Evolutionary conservation across 2,797 vertebrate genomes (phyloP), one percentile per base, ranked within the genome.

Genomic region (Myiotriccus ornatus): DNA sequence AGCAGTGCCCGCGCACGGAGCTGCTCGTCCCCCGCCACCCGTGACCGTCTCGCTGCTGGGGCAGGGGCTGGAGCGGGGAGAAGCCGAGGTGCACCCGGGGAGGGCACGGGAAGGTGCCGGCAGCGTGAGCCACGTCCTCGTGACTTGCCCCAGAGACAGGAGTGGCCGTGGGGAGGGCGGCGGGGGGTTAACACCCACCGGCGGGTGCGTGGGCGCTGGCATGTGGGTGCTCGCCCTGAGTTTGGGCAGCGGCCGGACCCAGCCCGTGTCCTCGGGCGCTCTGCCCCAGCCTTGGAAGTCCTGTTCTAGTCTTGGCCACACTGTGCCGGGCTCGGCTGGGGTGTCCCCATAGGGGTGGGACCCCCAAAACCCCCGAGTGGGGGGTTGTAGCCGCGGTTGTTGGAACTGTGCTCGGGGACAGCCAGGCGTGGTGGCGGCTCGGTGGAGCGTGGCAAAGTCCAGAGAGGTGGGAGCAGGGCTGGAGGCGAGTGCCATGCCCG

Each of bases 381-480:
- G 2, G 2, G 37, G 13, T 15, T 0, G 2, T 10, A 15, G 10
- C 69, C 34, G 12, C 2, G 2, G 10, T 4, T 23, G 25, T 23
- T 0, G 6, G 35, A 21, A 46, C 50, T 1, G 57, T 3, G 57
- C 63, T 34, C 8, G 4, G 39, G 56, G 7, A 2, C 28, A 1
- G 30, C 57, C 52, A 24, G 56, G 0, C n/a, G 49, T 13, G 13
- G 71, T 9, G 70, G 27, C 8, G 9, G 73, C 64, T 75, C 41
- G 3, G 57, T 0, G 12, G 56, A 67, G 68, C 17, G 24, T 2
- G 41, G 32, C 21, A 2, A 75, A 6, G 30, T 4, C 37, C 10
- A 0, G 13, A 41, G 53, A 44, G 55, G 14, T 9, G 77, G 67
- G 81, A 73, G 41, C 14, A 0, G 24, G 70, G n/a, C 43, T 0